Evolutionary conservation across 2,113 vertebrate genomes (phyloP), one percentile per base, ranked within the genome.

Genomic region (Piprites chloris): DNA sequence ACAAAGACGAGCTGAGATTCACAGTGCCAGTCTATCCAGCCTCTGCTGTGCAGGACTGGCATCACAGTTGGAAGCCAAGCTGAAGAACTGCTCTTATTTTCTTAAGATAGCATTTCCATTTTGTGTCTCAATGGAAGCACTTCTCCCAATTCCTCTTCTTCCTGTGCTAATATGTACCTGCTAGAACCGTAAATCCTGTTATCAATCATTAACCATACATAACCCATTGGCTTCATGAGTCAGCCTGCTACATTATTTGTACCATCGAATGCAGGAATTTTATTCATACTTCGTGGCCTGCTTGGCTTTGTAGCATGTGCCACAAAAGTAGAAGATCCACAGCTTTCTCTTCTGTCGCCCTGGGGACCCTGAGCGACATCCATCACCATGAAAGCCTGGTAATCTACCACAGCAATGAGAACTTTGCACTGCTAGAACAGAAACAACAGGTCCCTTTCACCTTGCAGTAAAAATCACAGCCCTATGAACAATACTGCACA

Each of bases 21-120:
- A 33, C 83, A 81, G 87, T 47, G 85, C 61, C 89, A 72, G 91
- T 59, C 77, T 85, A 62, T 62, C 77, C 78, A 76, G 72, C 53
- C 85, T 94, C 83, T 68, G 78, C 88, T 87, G 87, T 56, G 88
- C 85, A 89, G 87, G 92, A 72, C 83, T 95, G 88, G 93, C 86
- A 46, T 95, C 93, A 94, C 85, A 75, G 95, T 84, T 93, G 96
- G 95, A 93, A 94, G 85, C 79, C 93, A 84, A 53, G 3, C 79
- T 80, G 55, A 92, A 92, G 71, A 93, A 83, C 92, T 84, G 87
- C 82, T 93, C 79, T 44, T 23, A 27, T 80, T 93, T 95, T 85
- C 88, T 65, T 92, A 94, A 95, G 96, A 93, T 84, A 95, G 92
- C 92, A 92, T 95, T 95, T 94, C 95, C 96, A 96, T 96, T 88